Evolutionary conservation across 2,113 vertebrate species (phyloP), one percentile per base, ranked within the genome.

Genomic region (Siniperca chuatsi): DNA sequence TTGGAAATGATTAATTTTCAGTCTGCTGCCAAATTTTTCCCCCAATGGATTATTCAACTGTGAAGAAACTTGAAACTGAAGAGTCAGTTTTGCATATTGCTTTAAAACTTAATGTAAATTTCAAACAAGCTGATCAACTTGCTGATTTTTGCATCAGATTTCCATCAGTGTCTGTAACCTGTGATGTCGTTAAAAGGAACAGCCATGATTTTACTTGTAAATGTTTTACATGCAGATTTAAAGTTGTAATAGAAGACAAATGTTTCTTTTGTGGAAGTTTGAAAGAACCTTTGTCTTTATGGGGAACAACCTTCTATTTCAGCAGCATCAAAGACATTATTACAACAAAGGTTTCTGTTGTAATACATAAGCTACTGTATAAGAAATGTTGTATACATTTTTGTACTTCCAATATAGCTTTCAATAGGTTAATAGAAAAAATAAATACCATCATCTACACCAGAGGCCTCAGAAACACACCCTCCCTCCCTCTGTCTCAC

Each of bases 381-480:
- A 33, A 10, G 35, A 65, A 29, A 46, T 4, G 2, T 12, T 20
- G 1, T 35, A 37, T 46, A 46, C 1, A 65, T 55, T 23, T 10
- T 29, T 25, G 6, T 29, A 4, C 18, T 29, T 66, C 50, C 0
- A 42, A n/a, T 50, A 16, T 16, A 5, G 13, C 46, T 48, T 48
- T 6, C 13, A 10, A 37, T 0, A 37, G 0, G n/a, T 62, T 6
- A 55, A 23, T 1, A 54, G 9, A 70, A 35, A 37, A 48, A 72
- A 48, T 1, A 72, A 72, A 81, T 1, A 67, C 66, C 10, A n/a
- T 81, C 37, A 57, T 66, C 62, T 79, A 25, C 75, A 10, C 35
- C 61, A 37, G 55, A 57, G 25, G 44, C 20, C 55, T 83, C 48
- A 62, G 70, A 78, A 35, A 78, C 55, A 66, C 60, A 2, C 8